These are phyloP conservation scores for Ptilorrhoa leucosticta DNA, from an alignment of 2,113 vertebrate species.

Conservation along the genomic window DNA sequence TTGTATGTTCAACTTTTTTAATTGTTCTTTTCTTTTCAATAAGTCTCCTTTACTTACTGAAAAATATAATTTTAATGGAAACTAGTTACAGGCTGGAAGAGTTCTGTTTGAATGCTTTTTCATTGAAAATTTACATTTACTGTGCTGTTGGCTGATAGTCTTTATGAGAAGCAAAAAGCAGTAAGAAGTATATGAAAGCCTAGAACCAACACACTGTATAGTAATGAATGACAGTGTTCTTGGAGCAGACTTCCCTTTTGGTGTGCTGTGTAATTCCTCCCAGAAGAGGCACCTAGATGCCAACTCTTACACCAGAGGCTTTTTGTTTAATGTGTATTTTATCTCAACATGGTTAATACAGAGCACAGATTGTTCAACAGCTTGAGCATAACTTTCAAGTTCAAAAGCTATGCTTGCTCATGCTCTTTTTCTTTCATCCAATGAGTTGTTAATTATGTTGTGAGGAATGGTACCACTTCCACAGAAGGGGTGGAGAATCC, in stretches of 20 bases:
- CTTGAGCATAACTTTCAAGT: background rate
- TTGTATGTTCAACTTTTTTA: background rate
- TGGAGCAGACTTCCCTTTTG: background rate
- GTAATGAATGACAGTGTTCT: background rate
- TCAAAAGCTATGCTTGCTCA: background rate
- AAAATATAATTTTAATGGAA: background rate
- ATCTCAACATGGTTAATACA: background rate
- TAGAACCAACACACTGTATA: background rate
- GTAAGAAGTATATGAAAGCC: background rate
- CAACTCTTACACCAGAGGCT: background rate
- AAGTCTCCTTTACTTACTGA: background rate
- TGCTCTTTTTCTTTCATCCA: background rate
- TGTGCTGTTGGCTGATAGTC: background rate
- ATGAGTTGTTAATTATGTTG: background rate
- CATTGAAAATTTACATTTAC: background rate
- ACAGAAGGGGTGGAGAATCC: background rate
- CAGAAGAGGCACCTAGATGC: background rate
- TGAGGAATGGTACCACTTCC: background rate
- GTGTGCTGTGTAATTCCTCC: background rate
- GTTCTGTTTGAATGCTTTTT: background rate
- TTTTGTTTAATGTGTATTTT: background rate
- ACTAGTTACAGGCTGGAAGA: background rate
- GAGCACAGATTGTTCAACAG: background rate
- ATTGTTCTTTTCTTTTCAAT: background rate
- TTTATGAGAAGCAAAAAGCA: background rate